Evolutionary conservation across 2,113 vertebrate species (phyloP).

Genomic region (Corydoras maculifer): DNA sequence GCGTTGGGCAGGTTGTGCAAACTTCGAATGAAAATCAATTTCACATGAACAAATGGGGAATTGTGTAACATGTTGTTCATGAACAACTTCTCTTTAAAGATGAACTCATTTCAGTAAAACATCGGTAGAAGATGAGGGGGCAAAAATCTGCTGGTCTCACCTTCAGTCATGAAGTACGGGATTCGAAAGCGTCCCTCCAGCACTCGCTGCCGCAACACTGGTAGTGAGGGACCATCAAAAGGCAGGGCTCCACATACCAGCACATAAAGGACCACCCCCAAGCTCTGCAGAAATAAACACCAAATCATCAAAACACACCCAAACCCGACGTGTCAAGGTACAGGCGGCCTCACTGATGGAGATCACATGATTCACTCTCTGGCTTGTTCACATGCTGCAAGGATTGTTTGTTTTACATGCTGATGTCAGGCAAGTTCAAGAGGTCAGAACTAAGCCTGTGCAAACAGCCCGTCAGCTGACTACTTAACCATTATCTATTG

Average conservation of each 20-base stretch:
- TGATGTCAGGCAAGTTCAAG: slow-evolving; percentile 32
- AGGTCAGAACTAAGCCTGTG: slow-evolving; percentile 1
- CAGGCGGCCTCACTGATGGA: slow-evolving; percentile 17
- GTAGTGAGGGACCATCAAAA: slow-evolving; percentile 92
- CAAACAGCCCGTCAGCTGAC: slow-evolving; percentile 31
- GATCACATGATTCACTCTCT: slow-evolving; percentile 29
- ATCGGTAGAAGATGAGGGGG: no score
- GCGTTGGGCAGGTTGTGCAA: no score
- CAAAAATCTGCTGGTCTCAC: slow-evolving; percentile 55
- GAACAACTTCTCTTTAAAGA: no score
- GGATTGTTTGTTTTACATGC: slow-evolving; percentile 30
- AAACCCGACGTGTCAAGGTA: neutral
- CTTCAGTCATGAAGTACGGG: slow-evolving; percentile 99
- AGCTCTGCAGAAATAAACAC: slow-evolving; percentile 69
- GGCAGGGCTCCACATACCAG: slow-evolving; percentile 93
- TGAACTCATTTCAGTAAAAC: no score
- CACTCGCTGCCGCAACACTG: slow-evolving; percentile 89
- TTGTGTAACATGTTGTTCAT: no score
- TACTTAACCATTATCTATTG: slow-evolving; percentile 3
- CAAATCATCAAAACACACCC: slow-evolving; percentile 1
- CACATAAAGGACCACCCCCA: slow-evolving; percentile 96
- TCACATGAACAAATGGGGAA: no score
- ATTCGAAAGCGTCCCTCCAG: slow-evolving; percentile 96
- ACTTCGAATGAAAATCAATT: no score
- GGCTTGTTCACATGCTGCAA: neutral